A percentile compares a stretch with the other conserved stretches of the same genome.
These are phyloP conservation scores for Lysandra coridon DNA, from an alignment of 2,888 invertebrate genomes.

Conservation along the genomic window DNA sequence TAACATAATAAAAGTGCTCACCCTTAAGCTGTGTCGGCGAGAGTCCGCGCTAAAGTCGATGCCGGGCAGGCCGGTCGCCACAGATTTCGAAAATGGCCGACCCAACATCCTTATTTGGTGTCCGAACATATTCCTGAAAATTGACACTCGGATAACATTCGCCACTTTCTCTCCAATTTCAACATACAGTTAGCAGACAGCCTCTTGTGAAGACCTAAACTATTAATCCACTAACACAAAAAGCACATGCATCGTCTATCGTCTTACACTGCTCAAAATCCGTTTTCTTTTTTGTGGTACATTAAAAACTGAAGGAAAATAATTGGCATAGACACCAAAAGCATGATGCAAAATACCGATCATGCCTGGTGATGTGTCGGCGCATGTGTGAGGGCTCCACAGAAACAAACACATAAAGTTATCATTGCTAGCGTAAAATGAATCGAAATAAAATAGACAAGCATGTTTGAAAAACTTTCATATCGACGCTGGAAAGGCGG, in stretches of 20 bases:
- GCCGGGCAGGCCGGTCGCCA: slow-evolving; percentile 80
- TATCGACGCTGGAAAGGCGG: slow-evolving; percentile 26
- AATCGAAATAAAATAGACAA: slow-evolving; percentile 61
- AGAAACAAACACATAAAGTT: slow-evolving; percentile 45
- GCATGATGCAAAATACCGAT: slow-evolving; percentile 74
- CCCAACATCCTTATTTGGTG: slow-evolving; percentile 84
- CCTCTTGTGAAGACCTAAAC: slow-evolving; percentile 31
- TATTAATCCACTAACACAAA: slow-evolving; percentile 64
- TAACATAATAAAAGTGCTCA: slow-evolving; percentile 51
- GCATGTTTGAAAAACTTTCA: slow-evolving; percentile 57
- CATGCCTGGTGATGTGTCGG: slow-evolving; percentile 71
- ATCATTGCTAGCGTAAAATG: slow-evolving; percentile 58
- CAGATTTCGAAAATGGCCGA: slow-evolving; percentile 83
- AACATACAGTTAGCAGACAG: slow-evolving; percentile 39
- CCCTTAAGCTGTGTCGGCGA: slow-evolving; percentile 81
- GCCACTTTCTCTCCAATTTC: slow-evolving; percentile 39
- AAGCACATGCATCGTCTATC: slow-evolving; percentile 73
- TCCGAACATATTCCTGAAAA: slow-evolving; percentile 82
- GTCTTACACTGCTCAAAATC: slow-evolving; percentile 41
- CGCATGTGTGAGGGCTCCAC: slow-evolving; percentile 50
- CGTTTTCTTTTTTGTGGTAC: slow-evolving; percentile 33
- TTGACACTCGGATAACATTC: slow-evolving; percentile 41
- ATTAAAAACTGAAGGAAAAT: slow-evolving; percentile 38
- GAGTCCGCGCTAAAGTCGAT: slow-evolving; percentile 76
- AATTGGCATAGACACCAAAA: slow-evolving; percentile 73